Evolutionary conservation across 2,888 invertebrate genomes (phyloP).

Genomic region (Thumatha senex): DNA sequence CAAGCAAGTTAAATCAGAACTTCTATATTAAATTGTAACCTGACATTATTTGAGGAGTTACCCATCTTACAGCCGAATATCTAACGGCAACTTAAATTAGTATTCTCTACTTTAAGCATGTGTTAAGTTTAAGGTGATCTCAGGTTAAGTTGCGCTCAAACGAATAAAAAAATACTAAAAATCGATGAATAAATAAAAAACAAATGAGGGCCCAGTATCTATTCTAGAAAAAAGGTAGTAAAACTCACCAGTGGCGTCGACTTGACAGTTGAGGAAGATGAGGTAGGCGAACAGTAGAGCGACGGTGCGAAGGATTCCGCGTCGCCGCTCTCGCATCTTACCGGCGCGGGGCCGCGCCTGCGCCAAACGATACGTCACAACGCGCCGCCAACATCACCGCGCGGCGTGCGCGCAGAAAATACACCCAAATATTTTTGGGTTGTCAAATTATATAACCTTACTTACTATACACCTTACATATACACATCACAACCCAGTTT

Average conservation of each 20-base stretch:
- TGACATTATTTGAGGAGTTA: too few relatives aligned
- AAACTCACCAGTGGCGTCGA: conserved; percentile 75
- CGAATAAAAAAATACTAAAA: too few relatives aligned
- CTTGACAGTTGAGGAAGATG: conserved; percentile 72
- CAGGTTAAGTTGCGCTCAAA: too few relatives aligned
- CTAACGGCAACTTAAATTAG: too few relatives aligned
- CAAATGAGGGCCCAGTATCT: conserved; percentile 47
- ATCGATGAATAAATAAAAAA: conserved; percentile 17
- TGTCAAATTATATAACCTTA: conserved; percentile 39
- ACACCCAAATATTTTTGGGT: conserved; percentile 35
- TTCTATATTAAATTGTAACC: too few relatives aligned
- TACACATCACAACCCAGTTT: conserved; percentile 83
- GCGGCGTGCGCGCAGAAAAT: conserved; percentile 60
- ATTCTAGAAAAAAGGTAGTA: conserved; percentile 28
- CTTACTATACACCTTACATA: conserved; percentile 73
- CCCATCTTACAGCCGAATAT: too few relatives aligned
- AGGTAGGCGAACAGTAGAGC: conserved; percentile 75
- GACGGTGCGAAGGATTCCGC: conserved; percentile 74
- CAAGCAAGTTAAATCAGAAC: too few relatives aligned
- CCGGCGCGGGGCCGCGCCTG: conserved; percentile 81
- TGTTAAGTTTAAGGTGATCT: too few relatives aligned
- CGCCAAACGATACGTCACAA: conserved; percentile 75
- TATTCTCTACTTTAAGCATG: too few relatives aligned
- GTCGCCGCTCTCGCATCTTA: conserved; percentile 81
- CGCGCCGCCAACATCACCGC: conserved; percentile 65